These are phyloP conservation scores for Tipula lateralis DNA, from an alignment of 2,888 invertebrate species.

Conservation along the genomic window DNA sequence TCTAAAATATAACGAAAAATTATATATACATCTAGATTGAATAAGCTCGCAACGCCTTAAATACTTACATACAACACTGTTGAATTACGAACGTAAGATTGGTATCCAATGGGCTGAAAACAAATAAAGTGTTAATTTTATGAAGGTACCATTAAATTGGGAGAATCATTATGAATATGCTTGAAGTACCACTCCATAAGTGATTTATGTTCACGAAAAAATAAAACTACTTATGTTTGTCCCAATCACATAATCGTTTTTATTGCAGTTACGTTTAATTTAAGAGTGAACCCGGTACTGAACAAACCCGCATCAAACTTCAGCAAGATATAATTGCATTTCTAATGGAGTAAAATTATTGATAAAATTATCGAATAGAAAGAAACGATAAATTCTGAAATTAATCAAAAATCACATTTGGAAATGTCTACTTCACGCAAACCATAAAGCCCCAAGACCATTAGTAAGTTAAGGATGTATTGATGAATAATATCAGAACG, in stretches of 20 bases:
- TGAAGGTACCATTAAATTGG: not conserved
- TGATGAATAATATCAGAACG: not conserved
- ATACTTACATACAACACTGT: constrained; percentile 35
- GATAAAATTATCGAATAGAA: not conserved
- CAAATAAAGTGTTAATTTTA: constrained; percentile 20
- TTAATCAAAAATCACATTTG: not conserved
- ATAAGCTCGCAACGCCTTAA: not conserved
- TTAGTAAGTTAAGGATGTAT: not conserved
- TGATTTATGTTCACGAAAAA: no score
- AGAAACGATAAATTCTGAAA: not conserved
- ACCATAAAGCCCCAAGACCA: not conserved
- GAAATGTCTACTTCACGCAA: not conserved
- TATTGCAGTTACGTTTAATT: no score
- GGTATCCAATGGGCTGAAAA: constrained; percentile 35
- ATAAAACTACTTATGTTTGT: no score
- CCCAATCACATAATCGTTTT: no score
- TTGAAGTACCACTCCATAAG: not conserved
- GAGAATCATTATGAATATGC: not conserved
- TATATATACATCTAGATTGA: not conserved
- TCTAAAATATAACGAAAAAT: no score
- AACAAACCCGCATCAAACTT: no score
- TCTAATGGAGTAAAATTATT: no score
- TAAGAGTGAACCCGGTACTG: no score
- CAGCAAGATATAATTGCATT: no score
- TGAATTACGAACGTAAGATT: constrained; percentile 35